Conservation (phyloP, 1,140 invertebrate species). For the Hylyphantes graminicola region DNA sequence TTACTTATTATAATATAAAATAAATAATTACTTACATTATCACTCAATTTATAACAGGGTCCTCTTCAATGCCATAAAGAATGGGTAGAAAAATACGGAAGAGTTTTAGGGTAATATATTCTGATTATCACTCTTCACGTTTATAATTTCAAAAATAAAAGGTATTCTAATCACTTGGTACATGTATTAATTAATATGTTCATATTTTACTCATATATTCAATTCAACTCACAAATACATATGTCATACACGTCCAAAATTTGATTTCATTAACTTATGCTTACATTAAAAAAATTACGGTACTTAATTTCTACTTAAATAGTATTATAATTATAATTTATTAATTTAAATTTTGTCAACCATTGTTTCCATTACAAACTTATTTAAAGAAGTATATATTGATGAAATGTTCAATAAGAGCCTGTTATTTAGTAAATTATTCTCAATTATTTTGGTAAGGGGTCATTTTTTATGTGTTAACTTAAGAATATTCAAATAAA, state of each 20-base stretch:
- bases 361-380: no score
- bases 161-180: background rate
- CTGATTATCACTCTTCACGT: background rate
- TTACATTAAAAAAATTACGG: background rate
- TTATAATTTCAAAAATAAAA: background rate
- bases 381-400: no score
- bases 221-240: background rate
- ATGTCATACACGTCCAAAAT: background rate
- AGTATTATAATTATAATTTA: no score
- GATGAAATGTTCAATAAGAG: no score
- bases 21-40: no score
- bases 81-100: constrained; percentile 66
- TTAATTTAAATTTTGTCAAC: no score
- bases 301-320: no score
- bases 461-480: no score
- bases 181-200: background rate
- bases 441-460: no score
- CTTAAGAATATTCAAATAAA: no score
- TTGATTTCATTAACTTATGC: background rate
- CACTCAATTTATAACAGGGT: constrained; percentile 13
- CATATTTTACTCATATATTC: background rate
- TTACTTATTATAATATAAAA: no score
- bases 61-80: constrained; percentile 51
- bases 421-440: no score
- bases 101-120: constrained; percentile 64